Evolutionary conservation across 2,888 invertebrate genomes (phyloP).

Genomic region (Eulithis testata): DNA sequence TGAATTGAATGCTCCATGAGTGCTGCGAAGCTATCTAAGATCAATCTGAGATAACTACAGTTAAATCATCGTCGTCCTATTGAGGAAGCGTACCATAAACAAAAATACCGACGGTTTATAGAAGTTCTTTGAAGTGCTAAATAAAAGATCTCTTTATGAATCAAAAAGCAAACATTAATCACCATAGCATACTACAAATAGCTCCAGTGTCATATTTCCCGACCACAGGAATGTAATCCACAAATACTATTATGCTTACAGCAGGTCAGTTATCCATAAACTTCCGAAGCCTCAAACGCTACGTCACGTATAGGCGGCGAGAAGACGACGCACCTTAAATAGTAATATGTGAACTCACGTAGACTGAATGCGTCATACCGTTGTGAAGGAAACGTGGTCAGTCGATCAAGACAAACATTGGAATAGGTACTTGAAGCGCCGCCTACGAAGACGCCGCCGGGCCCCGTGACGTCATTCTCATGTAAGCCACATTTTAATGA

Average conservation of each 20-base stretch:
- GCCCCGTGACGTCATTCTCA: constrained; percentile 49
- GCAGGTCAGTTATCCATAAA: constrained; percentile 34
- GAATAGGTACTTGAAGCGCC: constrained; percentile 59
- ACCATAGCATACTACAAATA: constrained; percentile 7
- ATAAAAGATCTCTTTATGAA: constrained; percentile 5
- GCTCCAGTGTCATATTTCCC: constrained; percentile 17
- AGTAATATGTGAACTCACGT: constrained; percentile 59
- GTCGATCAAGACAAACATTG: constrained; percentile 46
- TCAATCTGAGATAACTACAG: constrained; percentile 70
- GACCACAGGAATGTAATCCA: constrained; percentile 31
- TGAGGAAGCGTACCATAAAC: constrained; percentile 20
- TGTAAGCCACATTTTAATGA: constrained; percentile 46
- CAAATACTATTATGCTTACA: constrained; percentile 28
- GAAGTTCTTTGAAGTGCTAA: constrained; percentile 11
- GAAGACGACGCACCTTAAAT: constrained; percentile 63
- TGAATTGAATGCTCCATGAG: constrained; percentile 79
- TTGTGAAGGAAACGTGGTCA: constrained; percentile 59
- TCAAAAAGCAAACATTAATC: constrained; percentile 19
- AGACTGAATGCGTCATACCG: constrained; percentile 65
- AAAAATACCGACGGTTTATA: constrained; percentile 7
- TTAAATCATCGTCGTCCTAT: constrained; percentile 39
- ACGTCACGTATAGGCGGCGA: constrained; percentile 42
- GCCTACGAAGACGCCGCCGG: constrained; percentile 49
- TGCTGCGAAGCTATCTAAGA: constrained; percentile 70
- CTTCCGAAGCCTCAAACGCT: constrained; percentile 10